Percentiles rank a stretch among this genome's conserved stretches.
These are phyloP conservation scores for Geopemphigus sp. DNA, from an alignment of 1,140 invertebrate species.

Conservation along the genomic window DNA sequence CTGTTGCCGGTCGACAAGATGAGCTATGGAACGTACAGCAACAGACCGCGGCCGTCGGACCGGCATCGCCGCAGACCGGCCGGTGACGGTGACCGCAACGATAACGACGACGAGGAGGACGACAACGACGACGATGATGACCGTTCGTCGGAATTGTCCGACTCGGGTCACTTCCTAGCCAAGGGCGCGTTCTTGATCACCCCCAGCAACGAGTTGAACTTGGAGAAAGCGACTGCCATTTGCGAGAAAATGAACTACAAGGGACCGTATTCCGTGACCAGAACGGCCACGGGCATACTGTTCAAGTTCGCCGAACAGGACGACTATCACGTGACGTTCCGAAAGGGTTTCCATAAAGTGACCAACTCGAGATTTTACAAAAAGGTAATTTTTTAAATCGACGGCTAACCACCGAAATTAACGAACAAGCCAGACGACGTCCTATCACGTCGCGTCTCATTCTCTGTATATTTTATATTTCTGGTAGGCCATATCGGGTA, in stretches of 20 bases:
- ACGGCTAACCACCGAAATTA: too few species aligned
- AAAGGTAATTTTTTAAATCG: slow-evolving; percentile 60
- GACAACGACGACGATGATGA: slow-evolving; percentile 52
- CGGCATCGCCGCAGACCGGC: slow-evolving; percentile 1
- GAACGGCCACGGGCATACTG: slow-evolving; percentile 80
- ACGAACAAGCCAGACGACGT: too few species aligned
- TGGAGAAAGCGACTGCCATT: slow-evolving; percentile 79
- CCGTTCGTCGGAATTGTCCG: slow-evolving; percentile 53
- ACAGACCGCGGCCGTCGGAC: slow-evolving; percentile 1
- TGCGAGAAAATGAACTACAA: slow-evolving; percentile 85
- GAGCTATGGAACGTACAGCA: background rate
- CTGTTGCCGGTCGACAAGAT: background rate
- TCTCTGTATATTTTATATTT: too few species aligned
- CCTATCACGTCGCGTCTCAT: too few species aligned
- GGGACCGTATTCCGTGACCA: slow-evolving; percentile 77
- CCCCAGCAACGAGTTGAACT: slow-evolving; percentile 75
- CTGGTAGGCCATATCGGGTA: too few species aligned
- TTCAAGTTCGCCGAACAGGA: slow-evolving; percentile 83
- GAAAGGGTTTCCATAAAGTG: slow-evolving; percentile 82
- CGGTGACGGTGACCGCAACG: background rate
- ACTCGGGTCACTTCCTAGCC: slow-evolving; percentile 56
- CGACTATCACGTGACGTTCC: slow-evolving; percentile 79
- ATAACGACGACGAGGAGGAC: background rate
- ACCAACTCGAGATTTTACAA: slow-evolving; percentile 74
- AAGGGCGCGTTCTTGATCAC: slow-evolving; percentile 76